A percentile compares a stretch with the other conserved stretches of the same genome.
Evolutionary conservation across 2,113 vertebrate genomes (phyloP).

Genomic region (Hypomesus transpacificus): DNA sequence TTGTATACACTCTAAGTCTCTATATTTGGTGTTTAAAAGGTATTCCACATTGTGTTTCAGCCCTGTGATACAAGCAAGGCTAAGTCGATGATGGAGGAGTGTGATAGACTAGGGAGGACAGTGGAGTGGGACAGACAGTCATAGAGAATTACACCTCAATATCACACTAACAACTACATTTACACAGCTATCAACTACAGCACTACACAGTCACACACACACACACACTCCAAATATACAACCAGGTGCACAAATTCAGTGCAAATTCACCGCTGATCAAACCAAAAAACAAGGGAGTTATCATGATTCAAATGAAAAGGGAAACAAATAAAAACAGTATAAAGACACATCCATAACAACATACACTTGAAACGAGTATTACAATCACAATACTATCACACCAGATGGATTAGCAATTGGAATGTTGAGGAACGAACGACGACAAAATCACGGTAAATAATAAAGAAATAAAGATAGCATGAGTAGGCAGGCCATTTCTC

Average conservation of each 20-base stretch:
- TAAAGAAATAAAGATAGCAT: conserved; percentile 32
- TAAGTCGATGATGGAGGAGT: conserved; percentile 30
- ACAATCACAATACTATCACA: conserved; percentile 33
- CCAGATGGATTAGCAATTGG: conserved; percentile 52
- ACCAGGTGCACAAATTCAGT: conserved; percentile 56
- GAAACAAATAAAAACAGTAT: conserved; percentile 14
- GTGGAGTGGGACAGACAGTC: conserved; percentile 36
- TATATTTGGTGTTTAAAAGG: conserved; percentile 61
- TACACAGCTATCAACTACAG: conserved; percentile 10
- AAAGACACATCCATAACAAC: conserved; percentile 22
- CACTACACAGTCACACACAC: conserved; percentile 44
- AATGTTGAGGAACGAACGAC: conserved; percentile 50
- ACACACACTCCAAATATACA: conserved; percentile 37
- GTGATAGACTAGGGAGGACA: conserved; percentile 35
- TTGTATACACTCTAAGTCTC: conserved; percentile 57
- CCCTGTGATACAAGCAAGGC: conserved; percentile 26
- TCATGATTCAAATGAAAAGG: conserved; percentile 48
- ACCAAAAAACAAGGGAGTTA: conserved; percentile 55
- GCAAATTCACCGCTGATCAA: conserved; percentile 62
- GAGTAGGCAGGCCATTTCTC: conserved; percentile 17
- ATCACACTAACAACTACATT: neutral
- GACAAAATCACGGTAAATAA: conserved; percentile 15
- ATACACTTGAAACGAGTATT: conserved; percentile 5
- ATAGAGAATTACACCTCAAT: conserved; percentile 45
- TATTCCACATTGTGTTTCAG: conserved; percentile 22